phyloP scores from a whole-genome alignment of 2,888 invertebrate genomes.

The Gastrophysa polygoni region DNA sequence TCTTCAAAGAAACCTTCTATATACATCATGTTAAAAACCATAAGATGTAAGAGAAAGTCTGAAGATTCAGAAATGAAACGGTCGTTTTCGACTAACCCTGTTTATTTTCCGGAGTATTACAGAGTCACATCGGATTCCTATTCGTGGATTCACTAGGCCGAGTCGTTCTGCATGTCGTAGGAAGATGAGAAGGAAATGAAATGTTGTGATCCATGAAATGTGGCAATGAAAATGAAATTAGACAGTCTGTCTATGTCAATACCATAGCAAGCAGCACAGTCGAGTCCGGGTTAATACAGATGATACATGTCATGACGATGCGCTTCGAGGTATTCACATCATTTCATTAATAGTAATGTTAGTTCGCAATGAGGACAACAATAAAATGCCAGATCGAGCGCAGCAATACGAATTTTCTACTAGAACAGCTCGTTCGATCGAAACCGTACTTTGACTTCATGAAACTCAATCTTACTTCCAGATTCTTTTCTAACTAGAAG shows the following conservation, averaged over 20 bases:
- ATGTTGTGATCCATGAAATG: neutral
- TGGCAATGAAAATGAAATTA: neutral
- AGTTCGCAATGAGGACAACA: neutral
- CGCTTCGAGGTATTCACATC: neutral
- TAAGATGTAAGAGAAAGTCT: too few relatives aligned
- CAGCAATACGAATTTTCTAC: too few relatives aligned
- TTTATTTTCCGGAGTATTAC: neutral
- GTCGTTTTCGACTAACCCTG: neutral
- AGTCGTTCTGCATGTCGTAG: neutral
- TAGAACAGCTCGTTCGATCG: too few relatives aligned
- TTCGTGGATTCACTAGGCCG: neutral
- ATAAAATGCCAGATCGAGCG: too few relatives aligned
- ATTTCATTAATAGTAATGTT: neutral
- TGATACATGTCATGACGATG: neutral
- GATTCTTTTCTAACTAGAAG: too few relatives aligned
- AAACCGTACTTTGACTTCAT: too few relatives aligned
- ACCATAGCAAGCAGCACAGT: neutral
- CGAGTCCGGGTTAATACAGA: neutral
- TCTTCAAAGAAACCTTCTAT: too few relatives aligned
- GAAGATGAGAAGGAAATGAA: neutral
- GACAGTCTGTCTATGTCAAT: neutral
- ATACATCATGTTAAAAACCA: too few relatives aligned
- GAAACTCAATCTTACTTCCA: too few relatives aligned
- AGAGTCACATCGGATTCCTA: neutral
- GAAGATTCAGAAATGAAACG: too few relatives aligned